Evolutionary conservation across 1,140 invertebrate genomes (phyloP).

Genomic region (Harlomillsia oculata): DNA sequence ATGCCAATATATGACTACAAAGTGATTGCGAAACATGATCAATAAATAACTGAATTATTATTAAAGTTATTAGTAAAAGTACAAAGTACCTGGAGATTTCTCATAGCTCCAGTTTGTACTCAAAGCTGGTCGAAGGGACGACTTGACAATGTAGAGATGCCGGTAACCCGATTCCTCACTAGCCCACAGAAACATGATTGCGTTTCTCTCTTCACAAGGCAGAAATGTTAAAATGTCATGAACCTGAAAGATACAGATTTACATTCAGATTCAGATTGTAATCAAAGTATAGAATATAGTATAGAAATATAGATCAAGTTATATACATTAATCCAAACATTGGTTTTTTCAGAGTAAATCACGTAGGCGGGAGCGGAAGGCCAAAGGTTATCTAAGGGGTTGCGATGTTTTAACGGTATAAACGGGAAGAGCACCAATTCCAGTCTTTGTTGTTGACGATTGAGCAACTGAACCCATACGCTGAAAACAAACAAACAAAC

Average conservation of each 20-base stretch:
- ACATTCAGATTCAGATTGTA: too few relatives aligned
- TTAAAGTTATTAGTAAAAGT: not conserved
- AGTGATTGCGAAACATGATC: not conserved
- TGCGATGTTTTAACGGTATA: not conserved
- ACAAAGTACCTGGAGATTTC: not conserved
- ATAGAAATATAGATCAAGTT: too few relatives aligned
- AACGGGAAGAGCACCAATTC: constrained; percentile 48
- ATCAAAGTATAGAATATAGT: too few relatives aligned
- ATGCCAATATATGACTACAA: not conserved
- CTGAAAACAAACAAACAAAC: constrained; percentile 46
- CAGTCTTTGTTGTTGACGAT: constrained; percentile 71
- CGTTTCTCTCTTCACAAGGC: constrained; percentile 48
- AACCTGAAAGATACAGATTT: too few relatives aligned
- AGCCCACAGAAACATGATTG: constrained; percentile 75
- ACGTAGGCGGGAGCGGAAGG: constrained; percentile 24
- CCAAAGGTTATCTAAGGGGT: not conserved
- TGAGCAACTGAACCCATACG: constrained; percentile 79
- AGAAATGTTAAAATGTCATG: constrained; percentile 81
- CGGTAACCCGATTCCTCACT: constrained; percentile 84
- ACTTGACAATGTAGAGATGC: constrained; percentile 72
- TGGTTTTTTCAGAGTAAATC: constrained; percentile 22
- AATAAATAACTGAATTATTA: not conserved
- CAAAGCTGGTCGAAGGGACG: constrained; percentile 19
- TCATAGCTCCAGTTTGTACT: not conserved
- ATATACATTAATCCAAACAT: constrained; percentile 34